These are phyloP conservation scores for Bunonema sp. DNA, from an alignment of 2,888 invertebrate species.

Conservation along the genomic window DNA sequence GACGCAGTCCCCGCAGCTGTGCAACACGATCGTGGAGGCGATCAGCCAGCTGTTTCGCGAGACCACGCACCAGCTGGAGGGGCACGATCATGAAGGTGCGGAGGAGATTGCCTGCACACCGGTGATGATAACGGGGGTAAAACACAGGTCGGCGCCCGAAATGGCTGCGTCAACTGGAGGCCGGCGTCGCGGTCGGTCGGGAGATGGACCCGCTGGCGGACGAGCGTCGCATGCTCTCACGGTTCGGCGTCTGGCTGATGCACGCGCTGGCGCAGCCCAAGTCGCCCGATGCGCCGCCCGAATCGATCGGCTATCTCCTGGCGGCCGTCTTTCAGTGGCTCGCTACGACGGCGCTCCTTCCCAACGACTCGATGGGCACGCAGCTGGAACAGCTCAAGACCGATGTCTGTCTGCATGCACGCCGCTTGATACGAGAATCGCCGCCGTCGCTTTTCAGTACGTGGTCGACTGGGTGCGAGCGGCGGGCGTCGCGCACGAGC, in stretches of 20 bases:
- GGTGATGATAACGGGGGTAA: too few relatives aligned
- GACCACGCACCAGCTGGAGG: slow-evolving; percentile 53
- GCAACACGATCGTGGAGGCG: slow-evolving; percentile 29
- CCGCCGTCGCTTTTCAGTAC: too few relatives aligned
- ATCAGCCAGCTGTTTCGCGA: slow-evolving; percentile 63
- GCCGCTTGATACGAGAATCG: too few relatives aligned
- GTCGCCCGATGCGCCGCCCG: slow-evolving; percentile 48
- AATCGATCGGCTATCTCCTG: slow-evolving; percentile 67
- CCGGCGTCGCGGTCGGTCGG: slow-evolving; percentile 29
- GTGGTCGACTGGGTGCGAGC: neutral
- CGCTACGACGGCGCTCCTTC: slow-evolving; percentile 86
- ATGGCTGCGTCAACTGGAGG: slow-evolving; percentile 44
- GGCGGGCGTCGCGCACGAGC: neutral
- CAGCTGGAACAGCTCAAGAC: slow-evolving; percentile 41
- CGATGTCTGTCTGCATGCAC: too few relatives aligned
- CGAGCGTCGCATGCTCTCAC: slow-evolving; percentile 71
- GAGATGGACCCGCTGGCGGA: slow-evolving; percentile 55
- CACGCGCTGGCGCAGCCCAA: slow-evolving; percentile 64
- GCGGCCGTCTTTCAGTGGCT: slow-evolving; percentile 98
- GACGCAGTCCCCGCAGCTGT: slow-evolving; percentile 12
- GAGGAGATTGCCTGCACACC: neutral
- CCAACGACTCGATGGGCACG: slow-evolving; percentile 54
- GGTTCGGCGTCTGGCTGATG: slow-evolving; percentile 91
- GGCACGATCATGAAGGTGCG: neutral
- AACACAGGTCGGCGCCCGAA: too few relatives aligned